Percentiles rank a stretch among this genome's conserved stretches.
These are phyloP conservation scores for Phaedon cochleariae DNA, from an alignment of 2,888 invertebrate species.

Conservation along the genomic window DNA sequence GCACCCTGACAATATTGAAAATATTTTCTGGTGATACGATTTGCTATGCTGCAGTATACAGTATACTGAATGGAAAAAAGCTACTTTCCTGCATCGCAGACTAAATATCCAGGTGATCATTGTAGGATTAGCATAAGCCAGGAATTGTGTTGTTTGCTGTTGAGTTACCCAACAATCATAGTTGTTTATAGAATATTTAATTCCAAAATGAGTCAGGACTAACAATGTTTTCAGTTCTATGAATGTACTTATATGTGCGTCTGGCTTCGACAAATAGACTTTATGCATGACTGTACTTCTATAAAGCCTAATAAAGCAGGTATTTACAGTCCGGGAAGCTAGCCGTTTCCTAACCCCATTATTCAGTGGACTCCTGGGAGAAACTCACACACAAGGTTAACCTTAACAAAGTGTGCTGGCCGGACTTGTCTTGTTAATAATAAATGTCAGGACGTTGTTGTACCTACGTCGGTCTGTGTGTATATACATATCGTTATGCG, in stretches of 20 bases:
- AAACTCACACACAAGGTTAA: constrained; percentile 6
- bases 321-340: constrained; percentile 4
- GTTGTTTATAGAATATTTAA: too few relatives aligned
- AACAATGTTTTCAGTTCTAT: not conserved
- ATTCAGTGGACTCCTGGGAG: constrained; percentile 8
- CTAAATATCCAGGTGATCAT: too few relatives aligned
- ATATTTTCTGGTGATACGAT: too few relatives aligned
- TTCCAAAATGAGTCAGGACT: too few relatives aligned
- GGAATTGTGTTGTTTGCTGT: too few relatives aligned
- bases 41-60: too few relatives aligned
- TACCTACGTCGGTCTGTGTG: not conserved
- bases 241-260: not conserved
- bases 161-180: too few relatives aligned
- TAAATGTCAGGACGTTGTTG: constrained; percentile 11
- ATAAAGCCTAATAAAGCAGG: not conserved
- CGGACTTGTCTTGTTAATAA: constrained; percentile 9
- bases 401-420: constrained; percentile 5
- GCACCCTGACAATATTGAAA: too few relatives aligned
- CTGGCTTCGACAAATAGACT: not conserved
- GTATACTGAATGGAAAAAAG: too few relatives aligned
- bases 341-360: constrained; percentile 11
- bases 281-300: not conserved
- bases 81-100: too few relatives aligned
- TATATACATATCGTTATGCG: constrained; percentile 15
- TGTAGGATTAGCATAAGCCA: too few relatives aligned